Evolutionary conservation across 2,113 vertebrate species (phyloP).

Genomic region (Alexandromys fortis): DNA sequence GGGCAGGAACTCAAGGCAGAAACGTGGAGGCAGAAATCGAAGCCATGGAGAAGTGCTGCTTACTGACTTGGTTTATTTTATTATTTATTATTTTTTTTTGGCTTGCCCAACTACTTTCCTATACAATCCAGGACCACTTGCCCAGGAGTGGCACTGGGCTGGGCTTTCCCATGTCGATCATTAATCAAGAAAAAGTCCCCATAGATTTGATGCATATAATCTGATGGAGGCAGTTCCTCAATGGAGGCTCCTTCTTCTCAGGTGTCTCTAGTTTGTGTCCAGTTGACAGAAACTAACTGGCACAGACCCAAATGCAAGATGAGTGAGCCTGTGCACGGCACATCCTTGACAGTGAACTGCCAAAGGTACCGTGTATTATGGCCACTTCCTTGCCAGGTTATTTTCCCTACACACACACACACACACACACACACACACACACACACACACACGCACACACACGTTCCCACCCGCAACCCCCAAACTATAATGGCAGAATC

Average conservation of each 20-base stretch:
- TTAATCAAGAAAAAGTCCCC: background rate
- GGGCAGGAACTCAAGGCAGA: background rate
- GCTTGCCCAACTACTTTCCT: background rate
- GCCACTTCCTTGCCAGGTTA: background rate
- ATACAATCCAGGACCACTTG: background rate
- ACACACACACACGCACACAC: background rate
- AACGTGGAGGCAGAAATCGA: background rate
- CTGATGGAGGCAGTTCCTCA: background rate
- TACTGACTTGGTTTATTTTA: background rate
- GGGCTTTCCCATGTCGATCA: background rate
- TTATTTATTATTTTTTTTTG: background rate
- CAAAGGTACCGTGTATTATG: background rate
- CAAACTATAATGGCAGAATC: background rate
- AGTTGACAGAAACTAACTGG: background rate
- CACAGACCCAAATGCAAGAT: background rate
- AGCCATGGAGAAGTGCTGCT: background rate
- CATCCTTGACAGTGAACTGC: background rate
- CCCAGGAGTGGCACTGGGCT: background rate
- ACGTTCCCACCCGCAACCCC: background rate
- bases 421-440: background rate
- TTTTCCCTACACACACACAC: background rate
- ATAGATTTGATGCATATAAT: background rate
- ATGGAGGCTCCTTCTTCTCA: background rate
- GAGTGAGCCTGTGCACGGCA: background rate
- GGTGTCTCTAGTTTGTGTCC: background rate